Evolutionary conservation across 2,888 invertebrate genomes (phyloP), one percentile per base, ranked within the genome.

Genomic region (Cantharis nigra): DNA sequence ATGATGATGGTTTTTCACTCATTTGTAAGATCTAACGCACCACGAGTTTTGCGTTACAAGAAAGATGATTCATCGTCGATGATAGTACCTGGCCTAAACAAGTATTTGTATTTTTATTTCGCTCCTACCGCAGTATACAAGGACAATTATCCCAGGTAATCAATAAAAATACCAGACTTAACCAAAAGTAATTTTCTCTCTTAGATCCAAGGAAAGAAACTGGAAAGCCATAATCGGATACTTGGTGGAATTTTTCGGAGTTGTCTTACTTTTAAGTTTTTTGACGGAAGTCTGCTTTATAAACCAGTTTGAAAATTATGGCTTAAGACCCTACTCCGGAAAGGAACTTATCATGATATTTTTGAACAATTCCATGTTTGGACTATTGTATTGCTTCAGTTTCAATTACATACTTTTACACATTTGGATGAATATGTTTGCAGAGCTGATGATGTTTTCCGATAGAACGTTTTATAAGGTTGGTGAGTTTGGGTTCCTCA

Each of bases 1-100:
- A 89, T 97, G 72, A 86, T 94, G 74, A 98, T 98, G 98, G 98
- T 98, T 89, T 91, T 93, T 65, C 94, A 97, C 86, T 94, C 97
- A 0, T 95, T 95, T 84, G 92, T 97, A 0, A 89, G 95, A 72
- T 93, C 92, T 74, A 95, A 94, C 84, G 91, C 91, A 0, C 91
- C 92, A 0, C 90, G 92, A 75, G 92, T 93, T 74, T 81, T 92
- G 23, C 82, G 87, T 0, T 90, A 89, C 73, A 91, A 92, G 82
- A 85, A 83, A 10, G 75, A 86, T 49, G 18, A 73, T 13, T 73
- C 86, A 2, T 80, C 84, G 0, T 80, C 84, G n/a, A 89, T 92
- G 1, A 83, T 91, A 62, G 74, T 28, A 18, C 92, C 97, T 0
- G 18, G 13, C 23, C 93, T 97, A 85, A 90, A 91, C 0, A 92